phyloP scores from a whole-genome alignment of 1,140 invertebrate species.

The Sinonovacula constricta region DNA sequence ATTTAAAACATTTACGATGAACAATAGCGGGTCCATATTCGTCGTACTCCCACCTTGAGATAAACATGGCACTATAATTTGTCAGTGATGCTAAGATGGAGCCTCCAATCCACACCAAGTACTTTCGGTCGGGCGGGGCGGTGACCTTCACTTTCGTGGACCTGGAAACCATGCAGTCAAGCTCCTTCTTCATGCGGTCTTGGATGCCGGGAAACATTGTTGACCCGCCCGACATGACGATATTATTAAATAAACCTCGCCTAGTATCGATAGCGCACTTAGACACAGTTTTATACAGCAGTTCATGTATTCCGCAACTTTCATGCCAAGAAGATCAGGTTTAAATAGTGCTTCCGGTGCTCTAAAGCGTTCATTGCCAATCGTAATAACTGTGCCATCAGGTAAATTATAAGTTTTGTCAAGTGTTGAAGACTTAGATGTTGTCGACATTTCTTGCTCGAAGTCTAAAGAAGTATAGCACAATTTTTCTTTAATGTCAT shows the following conservation, averaged over 20 bases:
- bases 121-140: conserved; percentile 76
- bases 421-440: conserved; percentile 80
- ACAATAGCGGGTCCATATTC: conserved; percentile 35
- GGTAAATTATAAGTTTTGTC: conserved; percentile 50
- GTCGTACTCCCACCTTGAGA: conserved; percentile 57
- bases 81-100: conserved; percentile 84
- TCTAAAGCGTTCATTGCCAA: conserved; percentile 86
- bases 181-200: conserved; percentile 42
- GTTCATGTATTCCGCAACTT: conserved; percentile 65
- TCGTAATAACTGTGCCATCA: conserved; percentile 79
- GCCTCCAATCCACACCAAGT: conserved; percentile 71
- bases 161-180: conserved; percentile 53
- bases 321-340: conserved; percentile 37
- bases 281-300: conserved; percentile 93
- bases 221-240: conserved; percentile 53
- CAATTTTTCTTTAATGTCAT: conserved; percentile 68
- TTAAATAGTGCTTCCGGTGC: conserved; percentile 8
- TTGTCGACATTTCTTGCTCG: conserved; percentile 96
- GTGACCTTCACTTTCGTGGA: conserved; percentile 74
- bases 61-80: conserved; percentile 83
- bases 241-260: conserved; percentile 45
- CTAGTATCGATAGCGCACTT: conserved; percentile 66
- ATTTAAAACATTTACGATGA: conserved; percentile 44
- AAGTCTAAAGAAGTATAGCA: conserved; percentile 77
- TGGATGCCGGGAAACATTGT: conserved; percentile 81